Evolutionary conservation across 2,888 invertebrate genomes (phyloP).

Genomic region (Autographa pulchrina): DNA sequence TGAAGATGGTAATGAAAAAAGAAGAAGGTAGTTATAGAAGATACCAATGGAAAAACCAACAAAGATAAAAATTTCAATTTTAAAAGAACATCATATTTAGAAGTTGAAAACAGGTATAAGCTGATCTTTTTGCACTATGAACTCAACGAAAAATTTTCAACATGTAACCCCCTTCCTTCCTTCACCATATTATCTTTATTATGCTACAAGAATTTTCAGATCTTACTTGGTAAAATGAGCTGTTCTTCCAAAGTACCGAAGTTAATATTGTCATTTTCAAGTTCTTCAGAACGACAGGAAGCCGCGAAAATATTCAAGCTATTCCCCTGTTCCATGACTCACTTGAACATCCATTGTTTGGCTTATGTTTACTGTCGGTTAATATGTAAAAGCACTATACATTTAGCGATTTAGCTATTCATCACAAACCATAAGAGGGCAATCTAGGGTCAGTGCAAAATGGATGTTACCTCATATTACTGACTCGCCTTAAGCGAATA

Average conservation of each 20-base stretch:
- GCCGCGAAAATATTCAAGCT: neutral
- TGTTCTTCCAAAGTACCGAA: neutral
- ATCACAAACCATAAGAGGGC: slow-evolving; percentile 18
- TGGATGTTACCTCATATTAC: slow-evolving; percentile 33
- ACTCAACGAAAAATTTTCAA: too few relatives aligned
- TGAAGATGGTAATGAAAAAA: too few relatives aligned
- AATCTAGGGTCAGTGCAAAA: slow-evolving; percentile 33
- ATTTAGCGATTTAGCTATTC: slow-evolving; percentile 5
- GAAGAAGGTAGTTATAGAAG: too few relatives aligned
- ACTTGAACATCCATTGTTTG: slow-evolving; percentile 2
- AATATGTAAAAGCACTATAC: slow-evolving; percentile 6
- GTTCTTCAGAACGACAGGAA: neutral
- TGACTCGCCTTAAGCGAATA: slow-evolving; percentile 32
- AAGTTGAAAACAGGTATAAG: too few relatives aligned
- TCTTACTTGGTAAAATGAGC: neutral
- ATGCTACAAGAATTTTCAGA: too few relatives aligned
- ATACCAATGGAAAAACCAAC: too few relatives aligned
- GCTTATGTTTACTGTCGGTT: neutral
- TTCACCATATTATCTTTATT: too few relatives aligned
- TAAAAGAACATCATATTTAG: too few relatives aligned
- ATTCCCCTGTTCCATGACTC: neutral
- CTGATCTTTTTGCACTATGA: too few relatives aligned
- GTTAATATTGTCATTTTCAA: neutral
- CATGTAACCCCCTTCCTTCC: too few relatives aligned
- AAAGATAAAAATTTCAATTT: too few relatives aligned